A percentile compares a stretch with the other conserved stretches of the same genome.
Evolutionary conservation across 2,888 invertebrate species (phyloP).

Genomic region (Seladonia tumulorum): DNA sequence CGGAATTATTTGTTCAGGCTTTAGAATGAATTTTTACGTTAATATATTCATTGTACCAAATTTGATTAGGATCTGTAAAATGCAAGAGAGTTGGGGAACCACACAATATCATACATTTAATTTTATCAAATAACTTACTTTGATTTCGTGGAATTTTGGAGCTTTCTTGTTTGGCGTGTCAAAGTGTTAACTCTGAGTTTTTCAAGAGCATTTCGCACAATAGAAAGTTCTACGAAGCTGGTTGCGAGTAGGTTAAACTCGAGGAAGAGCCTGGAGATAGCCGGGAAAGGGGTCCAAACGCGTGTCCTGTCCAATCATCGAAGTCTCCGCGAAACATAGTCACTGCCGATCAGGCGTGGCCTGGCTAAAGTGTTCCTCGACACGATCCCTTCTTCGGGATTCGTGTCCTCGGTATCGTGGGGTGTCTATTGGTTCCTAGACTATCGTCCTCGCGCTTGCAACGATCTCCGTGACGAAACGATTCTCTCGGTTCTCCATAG

Average conservation of each 20-base stretch:
- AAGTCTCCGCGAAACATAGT: constrained; percentile 44
- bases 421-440: constrained; percentile 69
- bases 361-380: constrained; percentile 67
- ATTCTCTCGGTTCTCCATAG: constrained; percentile 28
- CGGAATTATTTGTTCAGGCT: no score
- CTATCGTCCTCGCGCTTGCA: constrained; percentile 67
- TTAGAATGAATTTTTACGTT: no score
- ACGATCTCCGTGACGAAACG: constrained; percentile 62
- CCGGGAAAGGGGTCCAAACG: neutral
- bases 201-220: neutral
- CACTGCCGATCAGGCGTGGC: constrained; percentile 68
- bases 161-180: no score
- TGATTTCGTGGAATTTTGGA: no score
- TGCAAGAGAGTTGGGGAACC: no score
- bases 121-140: no score
- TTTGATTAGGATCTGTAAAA: no score
- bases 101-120: no score
- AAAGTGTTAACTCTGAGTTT: neutral
- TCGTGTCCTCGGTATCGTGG: constrained; percentile 49
- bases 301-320: constrained; percentile 44
- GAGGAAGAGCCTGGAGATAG: neutral
- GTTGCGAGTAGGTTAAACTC: neutral
- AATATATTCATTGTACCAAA: no score
- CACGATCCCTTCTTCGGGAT: constrained; percentile 31
- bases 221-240: neutral